Evolutionary conservation across 2,113 vertebrate genomes (phyloP).

Genomic region (Gopherus evgoodei): DNA sequence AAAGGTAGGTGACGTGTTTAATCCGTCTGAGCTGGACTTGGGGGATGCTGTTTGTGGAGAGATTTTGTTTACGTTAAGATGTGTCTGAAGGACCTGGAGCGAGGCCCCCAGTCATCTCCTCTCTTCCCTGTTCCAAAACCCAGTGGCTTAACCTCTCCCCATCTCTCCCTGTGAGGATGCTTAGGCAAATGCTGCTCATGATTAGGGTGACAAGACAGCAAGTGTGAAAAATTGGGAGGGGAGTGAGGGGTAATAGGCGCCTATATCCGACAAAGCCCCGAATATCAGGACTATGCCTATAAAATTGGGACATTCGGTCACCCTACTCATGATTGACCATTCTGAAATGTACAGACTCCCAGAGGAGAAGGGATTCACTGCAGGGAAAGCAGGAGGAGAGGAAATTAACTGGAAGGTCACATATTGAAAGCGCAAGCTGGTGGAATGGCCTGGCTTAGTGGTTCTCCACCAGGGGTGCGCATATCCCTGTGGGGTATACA

Average conservation of each 20-base stretch:
- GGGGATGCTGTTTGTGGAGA: background rate
- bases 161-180: background rate
- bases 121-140: background rate
- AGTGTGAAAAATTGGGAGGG: too few species aligned
- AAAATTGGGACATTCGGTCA: too few species aligned
- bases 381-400: background rate
- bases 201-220: too few species aligned
- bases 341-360: background rate
- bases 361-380: background rate
- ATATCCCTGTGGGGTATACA: too few species aligned
- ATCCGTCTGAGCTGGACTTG: background rate
- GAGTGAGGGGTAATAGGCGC: too few species aligned
- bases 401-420: background rate
- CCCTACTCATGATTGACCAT: background rate
- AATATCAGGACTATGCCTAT: too few species aligned
- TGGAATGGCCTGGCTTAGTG: background rate
- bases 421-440: background rate
- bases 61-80: background rate
- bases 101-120: background rate
- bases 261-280: too few species aligned
- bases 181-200: background rate
- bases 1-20: constrained; percentile 63
- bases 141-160: background rate
- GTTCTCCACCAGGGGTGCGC: too few species aligned
- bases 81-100: background rate